phyloP scores from a whole-genome alignment of 2,797 vertebrate genomes.

The Propithecus deckenii region DNA sequence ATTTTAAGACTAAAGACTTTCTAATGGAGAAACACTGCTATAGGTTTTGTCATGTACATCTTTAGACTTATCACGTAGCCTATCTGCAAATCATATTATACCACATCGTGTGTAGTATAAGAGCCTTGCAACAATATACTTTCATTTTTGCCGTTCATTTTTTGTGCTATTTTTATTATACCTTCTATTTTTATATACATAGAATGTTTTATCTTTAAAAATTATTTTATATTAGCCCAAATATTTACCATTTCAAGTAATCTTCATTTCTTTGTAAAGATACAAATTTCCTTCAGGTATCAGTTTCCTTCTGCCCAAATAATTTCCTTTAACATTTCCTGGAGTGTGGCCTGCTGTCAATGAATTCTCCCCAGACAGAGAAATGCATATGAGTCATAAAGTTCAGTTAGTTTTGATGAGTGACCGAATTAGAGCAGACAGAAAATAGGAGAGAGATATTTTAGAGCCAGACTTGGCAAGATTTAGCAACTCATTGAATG shows the following conservation, averaged over 20 bases:
- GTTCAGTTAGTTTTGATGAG: not conserved
- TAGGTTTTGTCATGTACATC: not conserved
- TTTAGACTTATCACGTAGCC: not conserved
- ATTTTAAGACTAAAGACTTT: not conserved
- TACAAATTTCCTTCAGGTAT: not conserved
- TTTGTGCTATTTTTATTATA: not conserved
- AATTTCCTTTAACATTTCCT: not conserved
- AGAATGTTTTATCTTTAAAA: not conserved
- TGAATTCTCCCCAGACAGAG: not conserved
- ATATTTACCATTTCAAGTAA: not conserved
- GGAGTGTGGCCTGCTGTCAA: not conserved
- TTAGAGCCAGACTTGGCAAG: not conserved
- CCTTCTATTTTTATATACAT: not conserved
- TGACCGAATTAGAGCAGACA: not conserved
- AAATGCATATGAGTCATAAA: not conserved
- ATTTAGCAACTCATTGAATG: not conserved
- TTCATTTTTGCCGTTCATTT: not conserved
- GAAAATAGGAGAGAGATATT: not conserved
- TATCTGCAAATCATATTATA: not conserved
- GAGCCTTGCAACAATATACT: not conserved
- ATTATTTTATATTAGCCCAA: not conserved
- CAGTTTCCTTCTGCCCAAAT: not conserved
- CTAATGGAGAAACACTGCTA: not conserved
- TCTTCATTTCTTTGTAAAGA: not conserved
- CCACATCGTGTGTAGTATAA: not conserved